Evolutionary conservation across 2,888 invertebrate species (phyloP).

Genomic region (Automeris io): DNA sequence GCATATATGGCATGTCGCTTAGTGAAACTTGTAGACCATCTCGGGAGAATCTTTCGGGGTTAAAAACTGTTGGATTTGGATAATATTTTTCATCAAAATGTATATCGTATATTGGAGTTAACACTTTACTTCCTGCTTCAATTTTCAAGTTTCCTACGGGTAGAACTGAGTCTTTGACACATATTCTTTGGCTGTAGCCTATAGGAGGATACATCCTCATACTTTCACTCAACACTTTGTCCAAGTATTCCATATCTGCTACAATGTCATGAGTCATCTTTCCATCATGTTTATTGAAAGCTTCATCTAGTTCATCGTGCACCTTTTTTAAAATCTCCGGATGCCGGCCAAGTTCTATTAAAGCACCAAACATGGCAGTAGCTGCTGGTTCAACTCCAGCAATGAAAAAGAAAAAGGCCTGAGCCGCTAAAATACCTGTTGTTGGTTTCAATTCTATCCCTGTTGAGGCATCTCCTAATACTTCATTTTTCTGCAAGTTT

Average conservation of each 20-base stretch:
- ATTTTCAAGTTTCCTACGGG: constrained; percentile 47
- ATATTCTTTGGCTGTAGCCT: constrained; percentile 32
- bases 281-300: constrained; percentile 13
- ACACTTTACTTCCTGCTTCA: constrained; percentile 39
- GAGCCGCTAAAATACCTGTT: constrained; percentile 45
- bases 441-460: constrained; percentile 42
- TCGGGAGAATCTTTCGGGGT: constrained; percentile 50
- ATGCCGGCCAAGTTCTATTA: constrained; percentile 44
- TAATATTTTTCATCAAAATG: constrained; percentile 59
- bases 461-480: constrained; percentile 32
- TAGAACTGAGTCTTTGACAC: constrained; percentile 34
- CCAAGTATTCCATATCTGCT: constrained; percentile 15
- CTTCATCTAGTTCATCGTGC: constrained; percentile 46
- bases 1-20: constrained; percentile 41
- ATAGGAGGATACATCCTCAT: constrained; percentile 45
- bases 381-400: constrained; percentile 59
- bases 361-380: constrained; percentile 33
- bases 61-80: constrained; percentile 55
- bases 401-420: constrained; percentile 52
- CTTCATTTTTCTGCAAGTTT: constrained; percentile 39
- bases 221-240: constrained; percentile 29
- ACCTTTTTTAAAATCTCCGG: constrained; percentile 38
- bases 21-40: constrained; percentile 19
- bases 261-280: constrained; percentile 14
- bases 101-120: constrained; percentile 40